phyloP scores from a whole-genome alignment of 2,888 invertebrate species.

The Serrognathus titanus region DNA sequence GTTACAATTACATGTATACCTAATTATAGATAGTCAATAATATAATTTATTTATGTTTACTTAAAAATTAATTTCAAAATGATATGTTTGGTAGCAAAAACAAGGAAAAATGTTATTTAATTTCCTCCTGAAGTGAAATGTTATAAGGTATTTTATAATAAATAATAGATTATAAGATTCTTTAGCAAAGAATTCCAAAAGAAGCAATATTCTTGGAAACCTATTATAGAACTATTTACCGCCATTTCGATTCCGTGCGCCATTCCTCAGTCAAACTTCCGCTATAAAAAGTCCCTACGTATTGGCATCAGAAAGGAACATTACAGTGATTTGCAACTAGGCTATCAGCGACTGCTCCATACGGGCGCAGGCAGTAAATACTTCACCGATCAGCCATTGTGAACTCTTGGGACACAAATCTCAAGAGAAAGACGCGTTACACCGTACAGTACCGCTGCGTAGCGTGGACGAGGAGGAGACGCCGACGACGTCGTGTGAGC shows the following conservation, averaged over 20 bases:
- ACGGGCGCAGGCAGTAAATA: slow-evolving; percentile 46
- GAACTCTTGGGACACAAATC: slow-evolving; percentile 48
- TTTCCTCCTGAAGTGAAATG: no score
- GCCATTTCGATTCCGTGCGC: slow-evolving; percentile 21
- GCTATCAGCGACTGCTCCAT: slow-evolving; percentile 35
- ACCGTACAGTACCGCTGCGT: slow-evolving; percentile 27
- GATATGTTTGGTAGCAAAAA: no score
- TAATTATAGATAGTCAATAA: no score
- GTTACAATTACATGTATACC: no score
- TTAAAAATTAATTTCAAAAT: no score
- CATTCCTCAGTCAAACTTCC: slow-evolving; percentile 21
- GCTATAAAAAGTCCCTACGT: slow-evolving; percentile 21
- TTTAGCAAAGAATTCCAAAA: no score
- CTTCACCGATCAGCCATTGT: slow-evolving; percentile 49
- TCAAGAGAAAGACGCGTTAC: slow-evolving; percentile 40
- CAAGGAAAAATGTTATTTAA: no score
- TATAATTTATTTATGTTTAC: no score
- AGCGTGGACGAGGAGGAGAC: slow-evolving; percentile 20
- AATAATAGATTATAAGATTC: no score
- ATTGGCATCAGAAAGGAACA: slow-evolving; percentile 35
- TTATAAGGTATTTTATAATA: no score
- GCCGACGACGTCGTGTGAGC: not conserved
- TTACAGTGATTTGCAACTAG: slow-evolving; percentile 45
- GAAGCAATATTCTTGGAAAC: not conserved
- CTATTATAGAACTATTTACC: slow-evolving; percentile 21